A percentile compares a stretch with the other conserved stretches of the same genome.
phyloP scores from a whole-genome alignment of 1,140 invertebrate genomes.

The Helicorthomorpha holstii region DNA sequence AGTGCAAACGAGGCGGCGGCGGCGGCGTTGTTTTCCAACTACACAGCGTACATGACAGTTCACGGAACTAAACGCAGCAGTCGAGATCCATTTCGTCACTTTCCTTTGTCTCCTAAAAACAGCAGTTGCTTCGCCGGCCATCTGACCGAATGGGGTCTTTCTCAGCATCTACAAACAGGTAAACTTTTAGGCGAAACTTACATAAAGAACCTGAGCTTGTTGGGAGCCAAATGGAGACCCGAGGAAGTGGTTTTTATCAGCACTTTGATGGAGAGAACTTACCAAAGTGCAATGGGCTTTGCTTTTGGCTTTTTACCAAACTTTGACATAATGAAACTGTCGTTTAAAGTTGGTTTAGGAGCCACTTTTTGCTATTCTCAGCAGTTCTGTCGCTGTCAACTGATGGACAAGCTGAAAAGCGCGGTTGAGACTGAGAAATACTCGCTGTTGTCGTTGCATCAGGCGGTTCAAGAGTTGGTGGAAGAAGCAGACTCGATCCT shows the following conservation, averaged over 20 bases:
- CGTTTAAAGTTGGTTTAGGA: slow-evolving; percentile 51
- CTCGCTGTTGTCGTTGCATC: slow-evolving; percentile 17
- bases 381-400: slow-evolving; percentile 46
- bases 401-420: slow-evolving; percentile 33
- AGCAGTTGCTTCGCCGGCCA: slow-evolving; percentile 45
- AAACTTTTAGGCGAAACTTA: slow-evolving; percentile 62
- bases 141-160: slow-evolving; percentile 47
- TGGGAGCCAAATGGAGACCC: slow-evolving; percentile 26
- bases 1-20: slow-evolving; percentile 14
- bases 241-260: slow-evolving; percentile 55
- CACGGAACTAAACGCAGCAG: slow-evolving; percentile 11
- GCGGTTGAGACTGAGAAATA: slow-evolving; percentile 13
- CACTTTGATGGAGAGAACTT: slow-evolving; percentile 68
- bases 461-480: slow-evolving; percentile 45
- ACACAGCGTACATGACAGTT: slow-evolving; percentile 14
- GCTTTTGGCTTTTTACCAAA: slow-evolving; percentile 52
- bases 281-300: slow-evolving; percentile 68
- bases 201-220: slow-evolving; percentile 34
- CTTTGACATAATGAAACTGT: slow-evolving; percentile 32
- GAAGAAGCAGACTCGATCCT: slow-evolving; percentile 32
- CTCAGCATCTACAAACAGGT: slow-evolving; percentile 50
- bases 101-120: slow-evolving; percentile 47
- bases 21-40: too few species aligned
- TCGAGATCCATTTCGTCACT: slow-evolving; percentile 59
- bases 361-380: slow-evolving; percentile 69